Evolutionary conservation across 2,113 vertebrate species (phyloP).

Genomic region (Taxidea taxus): DNA sequence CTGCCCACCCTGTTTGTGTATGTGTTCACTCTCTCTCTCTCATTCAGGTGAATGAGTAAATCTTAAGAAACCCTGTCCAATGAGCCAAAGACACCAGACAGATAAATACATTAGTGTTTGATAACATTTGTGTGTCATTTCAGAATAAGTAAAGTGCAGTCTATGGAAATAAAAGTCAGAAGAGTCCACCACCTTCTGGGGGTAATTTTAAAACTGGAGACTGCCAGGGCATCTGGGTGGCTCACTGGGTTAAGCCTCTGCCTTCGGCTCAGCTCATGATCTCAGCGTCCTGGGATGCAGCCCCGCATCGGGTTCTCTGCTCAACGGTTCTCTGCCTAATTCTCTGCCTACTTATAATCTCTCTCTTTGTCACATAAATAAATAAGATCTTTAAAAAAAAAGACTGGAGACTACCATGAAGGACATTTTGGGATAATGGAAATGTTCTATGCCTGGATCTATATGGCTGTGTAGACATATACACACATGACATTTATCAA

Average conservation of each 20-base stretch:
- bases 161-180: neutral
- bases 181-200: neutral
- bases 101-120: neutral
- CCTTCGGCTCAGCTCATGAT: too few species aligned
- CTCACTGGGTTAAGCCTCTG: too few species aligned
- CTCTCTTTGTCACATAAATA: too few species aligned
- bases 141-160: neutral
- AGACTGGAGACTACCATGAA: neutral
- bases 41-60: neutral
- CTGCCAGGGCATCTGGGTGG: too few species aligned
- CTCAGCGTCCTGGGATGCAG: too few species aligned
- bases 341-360: too few species aligned
- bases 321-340: too few species aligned
- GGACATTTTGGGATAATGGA: neutral
- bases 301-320: too few species aligned
- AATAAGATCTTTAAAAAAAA: too few species aligned
- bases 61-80: neutral
- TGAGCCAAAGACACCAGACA: neutral
- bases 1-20: too few species aligned
- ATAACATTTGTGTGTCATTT: neutral
- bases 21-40: neutral
- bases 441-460: neutral
- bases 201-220: neutral
- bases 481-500: neutral
- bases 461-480: rapidly evolving